Percentiles rank a stretch among this genome's conserved stretches.
phyloP scores from a whole-genome alignment of 1,140 invertebrate species.

The Saxidomus purpurata region DNA sequence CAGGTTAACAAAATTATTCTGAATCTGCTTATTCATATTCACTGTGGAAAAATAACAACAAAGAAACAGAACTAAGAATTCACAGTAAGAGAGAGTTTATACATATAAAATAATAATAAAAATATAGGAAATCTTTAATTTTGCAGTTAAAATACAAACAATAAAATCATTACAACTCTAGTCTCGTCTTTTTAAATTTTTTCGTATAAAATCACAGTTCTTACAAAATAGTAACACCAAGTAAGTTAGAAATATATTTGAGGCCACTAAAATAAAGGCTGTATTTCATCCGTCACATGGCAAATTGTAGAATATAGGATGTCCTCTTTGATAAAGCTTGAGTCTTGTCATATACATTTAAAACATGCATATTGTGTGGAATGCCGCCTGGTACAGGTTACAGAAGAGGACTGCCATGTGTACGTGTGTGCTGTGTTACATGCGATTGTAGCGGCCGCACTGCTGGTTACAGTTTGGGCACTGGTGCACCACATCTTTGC shows the following conservation, averaged over 20 bases:
- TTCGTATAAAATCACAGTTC: neutral
- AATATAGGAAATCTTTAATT: neutral
- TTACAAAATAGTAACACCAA: neutral
- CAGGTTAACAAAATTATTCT: no score
- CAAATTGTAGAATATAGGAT: neutral
- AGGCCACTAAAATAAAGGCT: neutral
- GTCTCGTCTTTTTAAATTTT: neutral
- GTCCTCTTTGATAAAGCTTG: conserved; percentile 8
- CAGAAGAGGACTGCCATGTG: conserved; percentile 32
- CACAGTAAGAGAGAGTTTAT: neutral
- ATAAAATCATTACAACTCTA: neutral
- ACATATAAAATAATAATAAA: neutral
- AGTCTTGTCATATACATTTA: neutral
- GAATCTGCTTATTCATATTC: no score
- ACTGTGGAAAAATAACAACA: no score
- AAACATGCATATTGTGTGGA: conserved; percentile 8
- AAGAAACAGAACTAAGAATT: neutral
- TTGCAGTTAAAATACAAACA: neutral
- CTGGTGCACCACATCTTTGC: conserved; percentile 78
- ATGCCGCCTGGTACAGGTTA: neutral
- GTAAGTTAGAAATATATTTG: neutral
- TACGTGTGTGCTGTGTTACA: conserved; percentile 21
- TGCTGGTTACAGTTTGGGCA: conserved; percentile 80
- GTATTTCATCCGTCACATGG: neutral
- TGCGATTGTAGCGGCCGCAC: conserved; percentile 64